These are phyloP conservation scores for Drosophila eohydei DNA, from an alignment of 2,888 invertebrate genomes.

Conservation along the genomic window DNA sequence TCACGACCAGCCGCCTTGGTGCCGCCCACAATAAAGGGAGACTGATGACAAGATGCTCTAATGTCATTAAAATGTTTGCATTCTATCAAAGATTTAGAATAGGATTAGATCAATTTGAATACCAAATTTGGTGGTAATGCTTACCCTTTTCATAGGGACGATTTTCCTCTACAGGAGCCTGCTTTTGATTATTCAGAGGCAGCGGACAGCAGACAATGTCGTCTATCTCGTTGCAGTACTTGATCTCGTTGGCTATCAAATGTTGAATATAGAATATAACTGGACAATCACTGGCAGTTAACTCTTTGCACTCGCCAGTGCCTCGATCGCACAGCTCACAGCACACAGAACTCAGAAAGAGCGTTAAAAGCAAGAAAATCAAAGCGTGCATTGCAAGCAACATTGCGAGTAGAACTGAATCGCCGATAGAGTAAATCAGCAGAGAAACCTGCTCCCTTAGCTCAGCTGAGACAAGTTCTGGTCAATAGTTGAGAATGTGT, in stretches of 20 bases:
- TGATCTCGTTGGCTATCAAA: constrained; percentile 51
- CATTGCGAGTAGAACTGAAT: constrained; percentile 43
- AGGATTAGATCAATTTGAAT: neutral
- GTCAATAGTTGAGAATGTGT: constrained; percentile 4
- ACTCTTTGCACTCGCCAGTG: constrained; percentile 63
- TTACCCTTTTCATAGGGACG: constrained; percentile 59
- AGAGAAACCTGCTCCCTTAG: constrained; percentile 18
- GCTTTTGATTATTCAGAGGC: constrained; percentile 40
- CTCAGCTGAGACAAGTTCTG: constrained; percentile 29
- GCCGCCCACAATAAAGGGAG: constrained; percentile 71
- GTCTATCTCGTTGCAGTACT: constrained; percentile 70
- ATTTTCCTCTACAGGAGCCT: constrained; percentile 4
- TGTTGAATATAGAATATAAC: constrained; percentile 63
- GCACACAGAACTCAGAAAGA: neutral
- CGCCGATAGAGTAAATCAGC: constrained; percentile 1
- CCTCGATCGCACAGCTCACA: constrained; percentile 65
- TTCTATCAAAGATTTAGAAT: constrained; percentile 26
- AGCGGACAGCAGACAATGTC: constrained; percentile 70
- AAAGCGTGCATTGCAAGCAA: constrained; percentile 39
- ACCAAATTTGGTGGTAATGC: neutral
- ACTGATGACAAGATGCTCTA: constrained; percentile 44
- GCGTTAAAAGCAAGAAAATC: neutral
- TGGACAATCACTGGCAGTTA: constrained; percentile 63
- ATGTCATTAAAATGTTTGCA: constrained; percentile 57
- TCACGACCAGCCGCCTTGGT: constrained; percentile 71